A percentile compares a stretch with the other conserved stretches of the same genome.
phyloP scores from a whole-genome alignment of 2,888 invertebrate species.

The Pyrgus malvae region DNA sequence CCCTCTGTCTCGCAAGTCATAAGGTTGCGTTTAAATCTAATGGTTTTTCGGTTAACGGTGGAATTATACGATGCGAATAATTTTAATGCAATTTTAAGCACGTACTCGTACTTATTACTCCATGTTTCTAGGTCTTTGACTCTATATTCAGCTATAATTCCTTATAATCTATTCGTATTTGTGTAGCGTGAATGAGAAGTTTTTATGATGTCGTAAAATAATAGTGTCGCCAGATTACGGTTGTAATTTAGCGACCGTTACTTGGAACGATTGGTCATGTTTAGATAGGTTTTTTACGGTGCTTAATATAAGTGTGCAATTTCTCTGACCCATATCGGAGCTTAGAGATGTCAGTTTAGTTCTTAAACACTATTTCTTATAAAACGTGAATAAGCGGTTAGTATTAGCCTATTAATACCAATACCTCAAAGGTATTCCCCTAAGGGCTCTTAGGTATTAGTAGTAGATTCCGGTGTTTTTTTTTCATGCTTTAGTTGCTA shows the following conservation, averaged over 20 bases:
- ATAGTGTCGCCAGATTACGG: constrained; percentile 26
- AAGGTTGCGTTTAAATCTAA: no score
- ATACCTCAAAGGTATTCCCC: no score
- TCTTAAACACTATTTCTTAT: no score
- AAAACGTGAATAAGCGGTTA: no score
- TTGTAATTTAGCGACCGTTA: constrained; percentile 20
- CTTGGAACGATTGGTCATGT: constrained; percentile 11
- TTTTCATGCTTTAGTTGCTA: no score
- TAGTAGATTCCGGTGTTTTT: no score
- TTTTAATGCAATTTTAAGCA: constrained; percentile 11
- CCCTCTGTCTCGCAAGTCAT: no score
- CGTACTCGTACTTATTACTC: not conserved
- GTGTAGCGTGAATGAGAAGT: constrained; percentile 8
- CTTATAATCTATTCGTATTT: constrained; percentile 6
- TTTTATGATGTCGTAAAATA: constrained; percentile 25
- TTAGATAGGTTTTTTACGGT: constrained; percentile 8
- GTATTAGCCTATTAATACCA: no score
- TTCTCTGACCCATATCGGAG: no score
- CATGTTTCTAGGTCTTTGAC: constrained; percentile 26
- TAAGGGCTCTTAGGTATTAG: no score
- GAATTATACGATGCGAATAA: constrained; percentile 6
- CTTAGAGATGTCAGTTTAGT: no score
- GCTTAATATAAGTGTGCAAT: not conserved
- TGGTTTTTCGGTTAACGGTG: no score
- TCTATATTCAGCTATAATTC: constrained; percentile 12